These are phyloP conservation scores for Lasius platythorax DNA, from an alignment of 2,888 invertebrate species.

Conservation along the genomic window DNA sequence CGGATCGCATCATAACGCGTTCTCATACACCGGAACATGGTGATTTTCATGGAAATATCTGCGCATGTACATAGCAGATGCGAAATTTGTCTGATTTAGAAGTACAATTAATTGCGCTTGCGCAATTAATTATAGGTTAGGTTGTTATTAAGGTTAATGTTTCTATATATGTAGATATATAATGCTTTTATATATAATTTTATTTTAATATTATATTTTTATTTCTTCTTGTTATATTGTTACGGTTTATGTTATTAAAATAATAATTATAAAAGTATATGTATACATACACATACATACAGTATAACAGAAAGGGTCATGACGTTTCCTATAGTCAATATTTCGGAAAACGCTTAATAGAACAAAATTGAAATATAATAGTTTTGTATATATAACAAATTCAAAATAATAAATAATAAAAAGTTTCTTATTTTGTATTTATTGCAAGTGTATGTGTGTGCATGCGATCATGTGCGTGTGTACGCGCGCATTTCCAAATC, in stretches of 20 bases:
- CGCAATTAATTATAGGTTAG: neutral
- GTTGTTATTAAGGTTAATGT: neutral
- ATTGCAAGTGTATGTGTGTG: neutral
- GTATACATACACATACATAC: too few species aligned
- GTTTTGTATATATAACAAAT: too few species aligned
- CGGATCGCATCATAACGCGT: conserved; percentile 19
- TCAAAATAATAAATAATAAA: neutral
- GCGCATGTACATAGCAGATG: neutral
- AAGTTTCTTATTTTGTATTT: conserved; percentile 1
- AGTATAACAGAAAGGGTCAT: too few species aligned
- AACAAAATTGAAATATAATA: too few species aligned
- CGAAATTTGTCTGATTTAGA: conserved; percentile 4
- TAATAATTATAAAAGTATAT: neutral
- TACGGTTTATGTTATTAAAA: neutral
- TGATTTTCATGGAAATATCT: conserved; percentile 36
- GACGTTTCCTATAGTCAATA: too few species aligned
- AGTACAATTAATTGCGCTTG: neutral
- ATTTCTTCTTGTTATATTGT: neutral
- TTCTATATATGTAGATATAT: neutral
- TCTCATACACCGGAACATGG: conserved; percentile 33
- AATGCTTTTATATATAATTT: neutral
- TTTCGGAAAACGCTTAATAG: too few species aligned
- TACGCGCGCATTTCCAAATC: neutral
- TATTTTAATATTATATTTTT: neutral
- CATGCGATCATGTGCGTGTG: neutral